Percentiles rank a stretch among this genome's conserved stretches.
These are phyloP conservation scores for Stegodyphus dumicola DNA, from an alignment of 1,140 invertebrate species.

Conservation along the genomic window DNA sequence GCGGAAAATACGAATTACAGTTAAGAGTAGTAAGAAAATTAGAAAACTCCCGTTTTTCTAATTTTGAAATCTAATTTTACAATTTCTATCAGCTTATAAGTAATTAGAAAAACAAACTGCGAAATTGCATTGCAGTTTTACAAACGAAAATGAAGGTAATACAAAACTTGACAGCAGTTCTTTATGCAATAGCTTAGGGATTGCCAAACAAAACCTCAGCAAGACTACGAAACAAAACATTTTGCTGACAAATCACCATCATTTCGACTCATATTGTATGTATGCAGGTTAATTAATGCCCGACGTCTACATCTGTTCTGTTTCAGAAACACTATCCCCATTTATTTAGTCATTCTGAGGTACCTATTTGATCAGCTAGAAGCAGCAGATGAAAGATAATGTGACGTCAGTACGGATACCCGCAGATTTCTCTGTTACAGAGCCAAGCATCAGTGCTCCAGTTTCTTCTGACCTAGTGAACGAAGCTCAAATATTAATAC, in stretches of 20 bases:
- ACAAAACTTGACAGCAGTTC: too few species aligned
- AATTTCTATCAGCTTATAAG: too few species aligned
- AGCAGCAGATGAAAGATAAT: background rate
- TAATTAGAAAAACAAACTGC: too few species aligned
- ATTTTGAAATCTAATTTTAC: too few species aligned
- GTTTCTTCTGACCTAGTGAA: slow-evolving; percentile 5
- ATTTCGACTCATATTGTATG: slow-evolving; percentile 8
- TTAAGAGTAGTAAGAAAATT: too few species aligned
- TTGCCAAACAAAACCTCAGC: too few species aligned
- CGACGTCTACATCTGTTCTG: background rate
- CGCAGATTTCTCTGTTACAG: background rate
- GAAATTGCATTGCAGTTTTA: too few species aligned
- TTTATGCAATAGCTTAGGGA: too few species aligned
- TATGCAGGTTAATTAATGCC: slow-evolving; percentile 23
- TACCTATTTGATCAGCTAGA: slow-evolving; percentile 14
- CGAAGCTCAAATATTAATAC: slow-evolving; percentile 3
- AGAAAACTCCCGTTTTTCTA: too few species aligned
- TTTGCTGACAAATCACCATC: background rate
- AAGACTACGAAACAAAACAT: too few species aligned
- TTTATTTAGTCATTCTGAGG: slow-evolving; percentile 18
- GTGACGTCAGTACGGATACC: background rate
- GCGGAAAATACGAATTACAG: too few species aligned
- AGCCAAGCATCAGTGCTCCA: background rate
- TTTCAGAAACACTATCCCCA: background rate
- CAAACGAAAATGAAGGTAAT: too few species aligned